Evolutionary conservation across 1,140 invertebrate genomes (phyloP).

Genomic region (Oryctes rhinoceros): DNA sequence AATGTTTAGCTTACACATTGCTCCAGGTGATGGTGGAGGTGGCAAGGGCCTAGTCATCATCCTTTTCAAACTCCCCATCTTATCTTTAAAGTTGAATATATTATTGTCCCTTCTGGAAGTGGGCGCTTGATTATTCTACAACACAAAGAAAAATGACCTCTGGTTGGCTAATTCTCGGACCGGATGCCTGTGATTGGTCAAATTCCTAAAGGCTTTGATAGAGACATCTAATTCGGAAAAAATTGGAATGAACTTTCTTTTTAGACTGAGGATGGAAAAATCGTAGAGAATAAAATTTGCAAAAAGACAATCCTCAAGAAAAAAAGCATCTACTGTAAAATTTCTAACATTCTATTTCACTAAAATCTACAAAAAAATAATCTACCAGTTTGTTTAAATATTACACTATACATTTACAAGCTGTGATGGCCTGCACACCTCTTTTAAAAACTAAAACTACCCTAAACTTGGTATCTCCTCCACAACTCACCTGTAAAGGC

Average conservation of each 20-base stretch:
- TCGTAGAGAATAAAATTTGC: neutral
- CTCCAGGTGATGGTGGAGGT: conserved; percentile 52
- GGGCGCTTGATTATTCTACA: conserved; percentile 8
- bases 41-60: conserved; percentile 57
- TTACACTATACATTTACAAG: too few relatives aligned
- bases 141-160: conserved; percentile 30
- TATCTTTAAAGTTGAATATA: conserved; percentile 56
- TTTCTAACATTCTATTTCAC: too few relatives aligned
- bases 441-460: neutral
- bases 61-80: conserved; percentile 57
- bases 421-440: too few relatives aligned
- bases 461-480: neutral
- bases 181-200: neutral
- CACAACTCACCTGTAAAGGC: conserved; percentile 55
- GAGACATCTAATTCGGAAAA: conserved; percentile 21
- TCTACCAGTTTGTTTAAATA: too few relatives aligned
- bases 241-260: neutral
- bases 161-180: conserved; percentile 1
- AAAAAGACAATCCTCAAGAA: neutral
- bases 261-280: neutral
- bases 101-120: conserved; percentile 52
- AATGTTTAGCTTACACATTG: conserved; percentile 47
- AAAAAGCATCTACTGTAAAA: neutral
- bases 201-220: conserved; percentile 38
- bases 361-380: too few relatives aligned